These are phyloP conservation scores for Rhabdomys pumilio DNA, from an alignment of 2,797 vertebrate genomes.

Conservation along the genomic window DNA sequence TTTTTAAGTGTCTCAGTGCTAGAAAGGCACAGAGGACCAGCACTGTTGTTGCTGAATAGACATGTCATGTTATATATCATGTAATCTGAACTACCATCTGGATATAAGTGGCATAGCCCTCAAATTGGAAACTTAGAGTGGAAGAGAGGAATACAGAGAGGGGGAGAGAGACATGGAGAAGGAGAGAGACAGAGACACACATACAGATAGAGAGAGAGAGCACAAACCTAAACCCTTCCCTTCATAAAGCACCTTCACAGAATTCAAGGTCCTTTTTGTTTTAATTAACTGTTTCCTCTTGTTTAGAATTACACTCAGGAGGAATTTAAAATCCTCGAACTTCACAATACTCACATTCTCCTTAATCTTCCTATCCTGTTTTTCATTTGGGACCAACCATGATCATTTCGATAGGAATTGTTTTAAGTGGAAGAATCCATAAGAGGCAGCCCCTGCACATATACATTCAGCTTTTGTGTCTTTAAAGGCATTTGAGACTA, in stretches of 20 bases:
- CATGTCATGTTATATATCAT: background rate
- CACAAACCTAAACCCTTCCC: background rate
- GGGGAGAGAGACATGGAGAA: background rate
- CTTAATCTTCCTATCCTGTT: conserved; percentile 55
- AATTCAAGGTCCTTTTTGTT: conserved; percentile 77
- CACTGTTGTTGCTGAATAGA: background rate
- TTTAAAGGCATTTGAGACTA: background rate
- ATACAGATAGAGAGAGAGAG: no score
- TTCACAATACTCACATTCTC: conserved; percentile 54
- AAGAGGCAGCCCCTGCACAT: background rate
- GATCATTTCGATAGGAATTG: conserved; percentile 10
- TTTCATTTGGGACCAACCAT: conserved; percentile 53
- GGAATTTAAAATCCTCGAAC: conserved; percentile 69
- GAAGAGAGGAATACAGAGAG: background rate
- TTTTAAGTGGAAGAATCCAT: conserved; percentile 60
- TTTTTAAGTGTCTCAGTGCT: background rate
- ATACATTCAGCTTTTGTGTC: background rate
- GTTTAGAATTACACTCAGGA: conserved; percentile 67
- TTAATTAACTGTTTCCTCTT: conserved; percentile 77
- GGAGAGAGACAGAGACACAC: background rate
- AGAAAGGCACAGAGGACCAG: background rate
- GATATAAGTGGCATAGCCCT: background rate
- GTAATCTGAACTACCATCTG: background rate
- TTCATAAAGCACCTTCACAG: conserved; percentile 60
- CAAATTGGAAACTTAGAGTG: background rate